These are phyloP conservation scores for Hylia prasina DNA, from an alignment of 2,113 vertebrate genomes.

Conservation along the genomic window DNA sequence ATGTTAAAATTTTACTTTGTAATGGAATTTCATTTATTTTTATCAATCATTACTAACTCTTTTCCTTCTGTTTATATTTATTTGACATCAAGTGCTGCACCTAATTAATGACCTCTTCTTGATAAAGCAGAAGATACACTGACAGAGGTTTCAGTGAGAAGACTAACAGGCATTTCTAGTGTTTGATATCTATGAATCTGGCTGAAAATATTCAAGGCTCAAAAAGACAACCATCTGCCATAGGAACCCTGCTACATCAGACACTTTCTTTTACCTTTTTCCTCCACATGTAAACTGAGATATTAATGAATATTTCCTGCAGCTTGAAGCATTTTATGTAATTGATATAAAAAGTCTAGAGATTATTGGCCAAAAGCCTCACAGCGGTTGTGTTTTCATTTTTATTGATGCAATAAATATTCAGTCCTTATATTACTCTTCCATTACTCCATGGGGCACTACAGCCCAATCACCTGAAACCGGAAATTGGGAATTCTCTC, in stretches of 20 bases:
- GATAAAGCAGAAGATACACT: neutral
- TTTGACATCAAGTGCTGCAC: neutral
- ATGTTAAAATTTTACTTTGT: neutral
- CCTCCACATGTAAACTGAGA: neutral
- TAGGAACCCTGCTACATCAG: neutral
- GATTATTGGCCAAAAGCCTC: neutral
- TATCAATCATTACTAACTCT: neutral
- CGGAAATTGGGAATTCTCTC: neutral
- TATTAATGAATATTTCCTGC: neutral
- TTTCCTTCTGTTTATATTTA: neutral
- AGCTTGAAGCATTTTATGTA: neutral
- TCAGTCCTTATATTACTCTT: neutral
- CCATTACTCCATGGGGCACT: neutral
- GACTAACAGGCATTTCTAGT: neutral
- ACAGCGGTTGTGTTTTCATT: neutral
- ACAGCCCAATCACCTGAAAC: neutral
- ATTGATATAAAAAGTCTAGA: neutral
- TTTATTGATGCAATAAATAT: slow-evolving; percentile 31
- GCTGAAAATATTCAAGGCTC: neutral
- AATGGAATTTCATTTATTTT: neutral
- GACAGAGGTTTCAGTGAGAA: neutral
- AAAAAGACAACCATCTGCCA: neutral
- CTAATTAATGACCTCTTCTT: neutral
- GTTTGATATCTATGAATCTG: neutral
- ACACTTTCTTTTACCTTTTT: neutral